These are phyloP conservation scores for Notothenia coriiceps DNA, from an alignment of 2,113 vertebrate species.

Conservation along the genomic window DNA sequence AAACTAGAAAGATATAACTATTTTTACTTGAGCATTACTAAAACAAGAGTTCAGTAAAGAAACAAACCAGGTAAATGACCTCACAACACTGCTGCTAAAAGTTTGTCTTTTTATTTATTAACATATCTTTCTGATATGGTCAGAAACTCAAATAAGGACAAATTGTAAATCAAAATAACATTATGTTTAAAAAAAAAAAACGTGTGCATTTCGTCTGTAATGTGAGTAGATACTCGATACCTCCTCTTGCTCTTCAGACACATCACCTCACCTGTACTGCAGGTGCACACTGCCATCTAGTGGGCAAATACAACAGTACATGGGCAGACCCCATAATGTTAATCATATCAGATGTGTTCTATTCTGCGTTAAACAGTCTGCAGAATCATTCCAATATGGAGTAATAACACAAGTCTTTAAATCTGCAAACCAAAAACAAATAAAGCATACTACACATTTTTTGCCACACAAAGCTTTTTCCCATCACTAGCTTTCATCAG, in stretches of 20 bases:
- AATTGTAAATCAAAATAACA: constrained; percentile 1
- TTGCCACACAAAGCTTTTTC: constrained; percentile 79
- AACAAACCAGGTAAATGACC: too few relatives aligned
- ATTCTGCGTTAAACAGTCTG: not conserved
- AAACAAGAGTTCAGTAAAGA: too few relatives aligned
- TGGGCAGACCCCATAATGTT: too few relatives aligned
- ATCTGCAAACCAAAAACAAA: not conserved
- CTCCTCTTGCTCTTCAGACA: not conserved
- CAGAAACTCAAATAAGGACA: too few relatives aligned
- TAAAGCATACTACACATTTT: constrained; percentile 9
- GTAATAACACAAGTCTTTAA: constrained; percentile 17
- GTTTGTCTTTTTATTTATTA: too few relatives aligned
- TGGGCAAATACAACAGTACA: not conserved
- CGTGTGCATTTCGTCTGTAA: constrained; percentile 7
- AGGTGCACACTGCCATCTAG: constrained; percentile 74
- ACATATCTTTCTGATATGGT: too few relatives aligned
- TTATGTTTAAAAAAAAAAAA: not conserved
- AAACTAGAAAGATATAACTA: too few relatives aligned
- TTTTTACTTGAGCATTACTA: too few relatives aligned
- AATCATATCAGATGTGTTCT: constrained; percentile 1
- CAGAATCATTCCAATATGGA: constrained; percentile 57
- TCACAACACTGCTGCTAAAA: too few relatives aligned
- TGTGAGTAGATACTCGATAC: constrained; percentile 25
- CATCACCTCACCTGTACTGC: not conserved
- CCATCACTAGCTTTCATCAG: constrained; percentile 95